Base-by-base conservation (phyloP, 2,888 invertebrate species). In the Nysson spinosus region DNA sequence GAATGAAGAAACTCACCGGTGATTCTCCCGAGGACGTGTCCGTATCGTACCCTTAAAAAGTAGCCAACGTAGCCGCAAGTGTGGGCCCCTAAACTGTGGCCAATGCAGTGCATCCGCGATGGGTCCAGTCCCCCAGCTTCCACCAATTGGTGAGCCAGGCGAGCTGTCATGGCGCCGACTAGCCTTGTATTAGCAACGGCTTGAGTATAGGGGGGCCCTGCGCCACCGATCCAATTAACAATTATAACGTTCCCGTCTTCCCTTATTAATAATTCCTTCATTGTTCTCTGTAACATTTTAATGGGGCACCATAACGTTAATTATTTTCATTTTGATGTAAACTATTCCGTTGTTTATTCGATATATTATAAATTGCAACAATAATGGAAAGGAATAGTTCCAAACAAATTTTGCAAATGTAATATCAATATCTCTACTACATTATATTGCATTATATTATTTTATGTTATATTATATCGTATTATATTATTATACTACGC, bases 121-220 rank as follows among this genome's bases (percentile, higher is more conserved):
- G 89, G 47, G 89, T 78, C 50, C 5, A 87, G 68, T n/a, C 83
- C 84, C 0, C 88, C 88, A 55, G 85, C 72, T 46, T 86, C 80
- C 9, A 89, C 85, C 17, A 89, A 73, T 63, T 89, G 89, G 0
- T 84, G 83, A 6, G 88, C 88, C 16, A 97, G 88, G 85, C 95
- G 92, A 0, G 95, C 95, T 0, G 95, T 92, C 87, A 96, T 94
- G 0, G 92, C 92, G 0, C 96, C 97, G 1, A 97, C 93, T 9
- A 97, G 89, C 46, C 97, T 89, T 14, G 95, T 95, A 83, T 97
- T 97, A 0, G 96, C 96, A 1, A 95, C 96, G 0, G 98, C 97
- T 86, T 97, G 96, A 0, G 94, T 93, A 83, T 97, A 98, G 0
- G 96, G 96, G 0, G 96, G 96, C 65, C 92, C 92, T 0, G 96